Conservation (phyloP, 2,797 vertebrate genomes). For the Sebastiscus albofasciatus region DNA sequence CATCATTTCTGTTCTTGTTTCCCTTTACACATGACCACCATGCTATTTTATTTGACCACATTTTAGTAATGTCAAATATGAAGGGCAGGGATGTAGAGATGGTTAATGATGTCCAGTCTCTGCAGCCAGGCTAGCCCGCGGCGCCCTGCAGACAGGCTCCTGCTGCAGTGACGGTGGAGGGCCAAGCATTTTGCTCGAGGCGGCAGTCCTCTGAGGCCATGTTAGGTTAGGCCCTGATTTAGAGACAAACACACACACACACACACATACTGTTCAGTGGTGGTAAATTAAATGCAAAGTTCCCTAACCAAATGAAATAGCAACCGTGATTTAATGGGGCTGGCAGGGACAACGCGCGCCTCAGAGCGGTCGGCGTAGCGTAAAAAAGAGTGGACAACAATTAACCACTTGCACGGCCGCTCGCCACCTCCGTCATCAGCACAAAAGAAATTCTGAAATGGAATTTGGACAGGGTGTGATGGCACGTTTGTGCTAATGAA, state of each 20-base stretch:
- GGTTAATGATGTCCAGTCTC: conserved; percentile 16
- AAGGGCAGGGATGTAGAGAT: not conserved
- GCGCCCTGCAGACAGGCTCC: not conserved
- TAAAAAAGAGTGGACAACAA: conserved; percentile 25
- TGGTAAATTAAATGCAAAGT: conserved; percentile 30
- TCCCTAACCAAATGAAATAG: conserved; percentile 4
- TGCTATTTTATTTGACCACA: not conserved
- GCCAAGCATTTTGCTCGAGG: conserved; percentile 19
- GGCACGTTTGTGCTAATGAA: not conserved
- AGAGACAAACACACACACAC: conserved; percentile 1
- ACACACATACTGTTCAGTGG: not conserved
- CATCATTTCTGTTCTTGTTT: not conserved
- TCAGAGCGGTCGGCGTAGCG: not conserved
- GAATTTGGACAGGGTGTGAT: not conserved
- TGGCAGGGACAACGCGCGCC: not conserved
- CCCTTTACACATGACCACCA: not conserved
- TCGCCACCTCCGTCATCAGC: not conserved
- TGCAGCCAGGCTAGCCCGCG: not conserved
- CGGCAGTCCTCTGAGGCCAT: not conserved
- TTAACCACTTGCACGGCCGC: not conserved
- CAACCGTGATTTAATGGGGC: conserved; percentile 30
- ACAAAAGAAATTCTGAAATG: not conserved
- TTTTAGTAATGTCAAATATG: not conserved
- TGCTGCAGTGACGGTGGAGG: not conserved
- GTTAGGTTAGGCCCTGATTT: conserved; percentile 29